Percentiles rank a stretch among this genome's conserved stretches.
phyloP scores from a whole-genome alignment of 2,113 vertebrate species.

The Mastomys natalensis region DNA sequence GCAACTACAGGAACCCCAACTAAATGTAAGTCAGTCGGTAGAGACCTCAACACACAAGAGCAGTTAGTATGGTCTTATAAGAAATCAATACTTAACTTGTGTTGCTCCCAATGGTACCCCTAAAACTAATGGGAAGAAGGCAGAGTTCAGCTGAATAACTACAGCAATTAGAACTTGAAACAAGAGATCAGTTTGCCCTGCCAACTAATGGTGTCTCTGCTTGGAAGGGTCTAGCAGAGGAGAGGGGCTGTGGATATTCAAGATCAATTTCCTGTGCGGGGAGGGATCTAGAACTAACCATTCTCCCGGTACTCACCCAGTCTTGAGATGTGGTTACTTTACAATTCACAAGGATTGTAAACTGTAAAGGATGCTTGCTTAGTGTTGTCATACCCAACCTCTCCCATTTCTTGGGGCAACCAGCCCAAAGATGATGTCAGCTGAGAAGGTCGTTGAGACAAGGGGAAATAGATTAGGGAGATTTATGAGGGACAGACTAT shows the following conservation, averaged over 20 bases:
- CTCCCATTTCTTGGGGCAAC: constrained; percentile 53
- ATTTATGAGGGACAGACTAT: constrained; percentile 37
- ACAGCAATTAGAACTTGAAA: constrained; percentile 33
- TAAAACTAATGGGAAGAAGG: background rate
- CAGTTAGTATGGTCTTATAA: background rate
- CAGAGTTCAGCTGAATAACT: constrained; percentile 4
- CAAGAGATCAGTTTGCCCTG: background rate
- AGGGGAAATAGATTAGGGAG: constrained; percentile 2
- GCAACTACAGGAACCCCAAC: background rate
- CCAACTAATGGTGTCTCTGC: background rate
- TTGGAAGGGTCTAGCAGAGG: constrained; percentile 8
- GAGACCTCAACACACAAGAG: background rate
- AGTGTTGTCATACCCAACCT: constrained; percentile 36
- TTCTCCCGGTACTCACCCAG: background rate
- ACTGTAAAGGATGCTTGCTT: background rate
- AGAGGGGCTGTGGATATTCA: background rate
- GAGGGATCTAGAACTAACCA: constrained; percentile 23
- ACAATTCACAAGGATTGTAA: background rate
- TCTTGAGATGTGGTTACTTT: constrained; percentile 35
- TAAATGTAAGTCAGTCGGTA: background rate
- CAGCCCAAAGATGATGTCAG: constrained; percentile 65
- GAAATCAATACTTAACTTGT: background rate
- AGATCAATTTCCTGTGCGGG: background rate
- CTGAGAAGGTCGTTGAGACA: constrained; percentile 18
- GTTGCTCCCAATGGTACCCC: background rate